phyloP scores from a whole-genome alignment of 1,140 invertebrate genomes.

The Halesus radiatus region DNA sequence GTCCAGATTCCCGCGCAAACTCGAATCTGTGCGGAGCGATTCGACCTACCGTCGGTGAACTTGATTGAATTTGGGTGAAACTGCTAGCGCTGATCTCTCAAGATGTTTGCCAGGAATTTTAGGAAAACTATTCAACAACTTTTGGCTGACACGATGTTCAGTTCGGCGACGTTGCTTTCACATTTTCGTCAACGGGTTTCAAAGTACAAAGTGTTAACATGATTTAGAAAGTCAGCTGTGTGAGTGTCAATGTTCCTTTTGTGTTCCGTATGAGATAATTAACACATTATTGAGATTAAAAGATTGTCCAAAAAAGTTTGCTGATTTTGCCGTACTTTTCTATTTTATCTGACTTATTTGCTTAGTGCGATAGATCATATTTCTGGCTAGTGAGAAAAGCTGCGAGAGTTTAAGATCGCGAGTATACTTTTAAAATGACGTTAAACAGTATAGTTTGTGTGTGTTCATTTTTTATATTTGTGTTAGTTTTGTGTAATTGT shows the following conservation, averaged over 20 bases:
- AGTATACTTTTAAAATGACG: constrained; percentile 28
- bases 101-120: constrained; percentile 9
- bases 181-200: too few relatives aligned
- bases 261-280: too few relatives aligned
- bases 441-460: not conserved
- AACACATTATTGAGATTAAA: too few relatives aligned
- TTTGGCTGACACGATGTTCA: not conserved
- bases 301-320: too few relatives aligned
- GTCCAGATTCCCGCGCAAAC: constrained; percentile 4
- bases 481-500: not conserved
- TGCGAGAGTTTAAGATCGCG: too few relatives aligned
- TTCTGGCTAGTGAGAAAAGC: too few relatives aligned
- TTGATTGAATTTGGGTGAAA: constrained; percentile 5
- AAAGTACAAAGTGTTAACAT: not conserved
- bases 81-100: not conserved
- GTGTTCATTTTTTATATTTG: constrained; percentile 5
- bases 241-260: too few relatives aligned
- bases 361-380: too few relatives aligned
- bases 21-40: not conserved
- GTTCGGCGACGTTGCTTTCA: not conserved
- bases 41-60: too few relatives aligned
- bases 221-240: not conserved
- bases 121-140: not conserved
- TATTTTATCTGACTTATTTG: too few relatives aligned
- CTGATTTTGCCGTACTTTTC: too few relatives aligned